Evolutionary conservation across 35 echinoderm and acorn worm genomes (phyloP).

Genomic region (Anneissia japonica): DNA sequence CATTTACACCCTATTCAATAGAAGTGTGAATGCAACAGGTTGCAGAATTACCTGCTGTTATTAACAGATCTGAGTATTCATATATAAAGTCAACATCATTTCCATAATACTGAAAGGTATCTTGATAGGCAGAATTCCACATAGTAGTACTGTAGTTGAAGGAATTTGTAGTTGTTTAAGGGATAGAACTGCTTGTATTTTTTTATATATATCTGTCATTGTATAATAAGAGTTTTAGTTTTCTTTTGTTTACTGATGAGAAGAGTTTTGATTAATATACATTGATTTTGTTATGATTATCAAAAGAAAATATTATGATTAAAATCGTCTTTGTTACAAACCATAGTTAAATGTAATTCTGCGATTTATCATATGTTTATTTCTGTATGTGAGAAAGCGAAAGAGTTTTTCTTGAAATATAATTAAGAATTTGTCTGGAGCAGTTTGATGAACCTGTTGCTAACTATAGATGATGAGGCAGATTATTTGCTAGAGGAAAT

Average conservation of each 20-base stretch:
- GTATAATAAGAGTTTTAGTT: too few relatives aligned
- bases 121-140: not conserved
- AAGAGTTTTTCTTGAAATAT: not conserved
- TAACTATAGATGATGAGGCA: not conserved
- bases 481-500: not conserved
- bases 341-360: too few relatives aligned
- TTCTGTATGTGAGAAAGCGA: not conserved
- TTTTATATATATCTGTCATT: too few relatives aligned
- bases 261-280: too few relatives aligned
- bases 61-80: not conserved
- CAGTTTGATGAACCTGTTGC: not conserved
- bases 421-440: not conserved
- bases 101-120: not conserved
- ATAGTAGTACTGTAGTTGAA: too few relatives aligned
- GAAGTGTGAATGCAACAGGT: not conserved
- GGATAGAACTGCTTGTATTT: too few relatives aligned
- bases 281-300: not conserved
- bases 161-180: too few relatives aligned
- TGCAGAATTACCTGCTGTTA: not conserved
- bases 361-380: too few relatives aligned
- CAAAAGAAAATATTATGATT: not conserved
- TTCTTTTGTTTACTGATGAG: not conserved
- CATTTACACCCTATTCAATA: not conserved
- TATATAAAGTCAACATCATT: not conserved
- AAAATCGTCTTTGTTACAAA: too few relatives aligned